Evolutionary conservation across 1,140 invertebrate genomes (phyloP), one percentile per base, ranked within the genome.

Genomic region (Lordiphosa stackelbergi): DNA sequence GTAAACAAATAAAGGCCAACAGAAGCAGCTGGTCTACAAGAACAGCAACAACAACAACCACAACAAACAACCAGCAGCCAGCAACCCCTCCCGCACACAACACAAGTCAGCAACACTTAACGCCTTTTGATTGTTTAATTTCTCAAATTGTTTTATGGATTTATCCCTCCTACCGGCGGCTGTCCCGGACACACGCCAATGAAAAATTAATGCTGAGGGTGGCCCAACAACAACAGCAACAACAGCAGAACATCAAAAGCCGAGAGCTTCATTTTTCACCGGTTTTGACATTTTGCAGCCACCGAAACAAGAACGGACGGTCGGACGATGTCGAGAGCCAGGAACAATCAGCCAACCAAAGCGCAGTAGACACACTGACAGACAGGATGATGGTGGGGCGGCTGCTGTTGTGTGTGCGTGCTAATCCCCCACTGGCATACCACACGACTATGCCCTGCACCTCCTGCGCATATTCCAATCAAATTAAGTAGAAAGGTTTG

Each of bases 101-200:
- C 40, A 69, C 65, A 73, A 79, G 74, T 79, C 74, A 83, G 77
- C 62, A 83, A 66, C 69, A 83, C 77, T 83, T 83, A 83, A 83
- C 77, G 77, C 73, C 78, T 83, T 77, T 83, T 83, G 78, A 83
- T 83, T 83, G 77, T 83, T 83, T 83, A 83, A 83, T 83, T 84
- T 83, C 77, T 83, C 72, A 83, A 83, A 83, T 83, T 83, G 77
- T 83, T 83, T 83, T 83, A 83, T 83, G 77, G 78, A 83, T 83
- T 83, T 83, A 83, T 83, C 72, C 54, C 66, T 42, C 22, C 19
- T 41, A 38, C 34, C n/a, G 48, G 38, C 43, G 61, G 52, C 69
- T 70, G 63, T 36, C 48, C 56, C 41, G 66, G 63, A 60, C 74
- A 66, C 72, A 75, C 75, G 72, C 77, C 77, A 77, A 83, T 83